phyloP scores from a whole-genome alignment of 2,797 vertebrate species.

The Sebastolobus altivelis region DNA sequence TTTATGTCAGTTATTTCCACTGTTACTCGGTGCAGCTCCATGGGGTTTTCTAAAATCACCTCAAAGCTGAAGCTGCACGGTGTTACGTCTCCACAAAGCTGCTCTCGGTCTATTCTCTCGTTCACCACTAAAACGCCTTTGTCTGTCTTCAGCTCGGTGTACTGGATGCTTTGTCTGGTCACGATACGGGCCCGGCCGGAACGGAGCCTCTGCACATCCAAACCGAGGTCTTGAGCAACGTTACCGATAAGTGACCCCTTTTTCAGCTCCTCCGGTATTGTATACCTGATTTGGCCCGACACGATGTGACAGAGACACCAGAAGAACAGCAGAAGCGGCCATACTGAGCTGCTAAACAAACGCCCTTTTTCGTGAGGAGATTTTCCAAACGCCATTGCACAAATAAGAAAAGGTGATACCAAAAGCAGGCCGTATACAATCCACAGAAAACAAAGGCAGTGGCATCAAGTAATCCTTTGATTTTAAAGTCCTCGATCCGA shows the following conservation, averaged over 20 bases:
- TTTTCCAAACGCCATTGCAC: constrained; percentile 25
- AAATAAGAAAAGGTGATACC: neutral
- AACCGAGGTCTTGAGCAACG: constrained; percentile 65
- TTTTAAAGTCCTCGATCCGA: neutral
- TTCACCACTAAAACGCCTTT: constrained; percentile 71
- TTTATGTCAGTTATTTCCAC: constrained; percentile 72
- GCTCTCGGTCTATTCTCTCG: constrained; percentile 73
- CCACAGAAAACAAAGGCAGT: neutral
- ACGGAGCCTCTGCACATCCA: constrained; percentile 54
- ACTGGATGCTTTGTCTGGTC: constrained; percentile 53
- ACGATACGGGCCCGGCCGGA: constrained; percentile 65
- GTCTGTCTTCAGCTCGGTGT: constrained; percentile 64
- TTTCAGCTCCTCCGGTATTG: constrained; percentile 72
- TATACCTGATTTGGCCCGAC: constrained; percentile 64
- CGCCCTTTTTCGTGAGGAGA: constrained; percentile 31
- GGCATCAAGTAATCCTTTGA: neutral
- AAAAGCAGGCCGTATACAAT: neutral
- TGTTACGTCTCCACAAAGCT: constrained; percentile 68
- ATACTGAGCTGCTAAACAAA: constrained; percentile 6
- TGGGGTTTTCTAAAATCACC: constrained; percentile 70
- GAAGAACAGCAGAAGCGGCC: constrained; percentile 39
- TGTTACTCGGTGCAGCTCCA: constrained; percentile 54
- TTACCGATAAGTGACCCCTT: constrained; percentile 68
- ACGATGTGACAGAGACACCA: constrained; percentile 22
- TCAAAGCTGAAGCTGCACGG: constrained; percentile 74